Evolutionary conservation across 2,888 invertebrate species (phyloP), one percentile per base, ranked within the genome.

Genomic region (Galerucella calmariensis): DNA sequence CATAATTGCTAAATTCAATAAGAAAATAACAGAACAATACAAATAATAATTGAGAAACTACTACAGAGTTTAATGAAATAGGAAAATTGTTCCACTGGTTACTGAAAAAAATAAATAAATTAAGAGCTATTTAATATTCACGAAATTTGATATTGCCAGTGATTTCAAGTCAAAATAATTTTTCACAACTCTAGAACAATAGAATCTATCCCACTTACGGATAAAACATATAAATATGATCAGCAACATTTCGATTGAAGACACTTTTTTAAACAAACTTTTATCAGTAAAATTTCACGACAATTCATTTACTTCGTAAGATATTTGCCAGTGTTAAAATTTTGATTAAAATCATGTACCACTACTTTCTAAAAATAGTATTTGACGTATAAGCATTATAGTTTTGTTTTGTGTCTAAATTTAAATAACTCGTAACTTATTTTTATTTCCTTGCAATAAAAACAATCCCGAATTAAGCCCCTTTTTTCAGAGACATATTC

Each of bases 21-120:
- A 69, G 69, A 69, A 69, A 69, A 51, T 48, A 48, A 61, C 61
- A 61, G 61, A 69, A 61, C 69, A 69, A 35, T 56, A 5, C n/a
- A 16, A 35, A 53, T 67, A 67, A 61, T 69, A 48, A n/a, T 41
- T 41, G 35, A 9, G 9, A 59, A 61, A 46, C 20, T 20, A 41
- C 8, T 58, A 56, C 16, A 56, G 16, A 56, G 11, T 56, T 56
- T 56, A 56, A 56, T 56, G 56, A 56, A 56, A 20, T n/a, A 14
- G 51, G n/a, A 51, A n/a, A 51, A 3, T 51, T n/a, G 12, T n/a
- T 51, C 12, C n/a, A 8, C n/a, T 51, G 0, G n/a, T 51, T n/a
- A n/a, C n/a, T 14, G 5, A n/a, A n/a, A n/a, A n/a, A n/a, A 51
- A 51, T 8, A 51, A 51, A 48, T 48, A 48, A 51, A n/a, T 27